A percentile compares a stretch with the other conserved stretches of the same genome.
These are phyloP conservation scores for Apomyelois bistriatella DNA, from an alignment of 2,888 invertebrate species.

Conservation along the genomic window DNA sequence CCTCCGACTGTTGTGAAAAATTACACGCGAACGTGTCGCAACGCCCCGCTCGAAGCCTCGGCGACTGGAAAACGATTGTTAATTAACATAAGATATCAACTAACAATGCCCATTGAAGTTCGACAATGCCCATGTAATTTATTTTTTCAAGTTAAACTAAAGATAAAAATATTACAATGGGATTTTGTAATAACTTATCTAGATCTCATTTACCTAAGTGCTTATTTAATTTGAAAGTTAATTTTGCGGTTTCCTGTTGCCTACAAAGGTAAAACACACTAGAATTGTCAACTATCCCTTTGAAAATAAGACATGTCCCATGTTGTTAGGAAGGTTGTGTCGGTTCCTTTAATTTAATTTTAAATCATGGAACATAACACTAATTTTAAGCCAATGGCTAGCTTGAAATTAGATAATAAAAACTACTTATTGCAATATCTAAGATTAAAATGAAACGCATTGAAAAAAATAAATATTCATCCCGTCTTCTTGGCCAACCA, in stretches of 20 bases:
- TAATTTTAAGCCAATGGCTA: too few relatives aligned
- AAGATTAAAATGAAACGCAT: too few relatives aligned
- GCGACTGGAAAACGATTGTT: constrained; percentile 39
- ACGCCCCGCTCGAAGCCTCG: constrained; percentile 34
- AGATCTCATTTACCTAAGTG: constrained; percentile 13
- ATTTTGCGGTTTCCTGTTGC: constrained; percentile 4
- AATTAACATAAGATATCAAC: constrained; percentile 59
- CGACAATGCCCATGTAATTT: constrained; percentile 18
- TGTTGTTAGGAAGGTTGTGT: too few relatives aligned
- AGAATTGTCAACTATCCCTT: not conserved
- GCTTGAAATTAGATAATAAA: too few relatives aligned
- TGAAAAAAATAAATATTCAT: too few relatives aligned
- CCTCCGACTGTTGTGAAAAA: constrained; percentile 66
- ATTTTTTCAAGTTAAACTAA: constrained; percentile 20
- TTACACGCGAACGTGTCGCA: constrained; percentile 48
- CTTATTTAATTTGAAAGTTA: constrained; percentile 5
- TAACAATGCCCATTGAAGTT: constrained; percentile 38
- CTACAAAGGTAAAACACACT: not conserved
- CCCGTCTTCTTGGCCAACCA: too few relatives aligned
- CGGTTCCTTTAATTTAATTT: too few relatives aligned
- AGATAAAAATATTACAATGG: constrained; percentile 21
- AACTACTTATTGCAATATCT: too few relatives aligned
- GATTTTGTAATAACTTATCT: constrained; percentile 19
- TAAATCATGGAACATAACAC: too few relatives aligned
- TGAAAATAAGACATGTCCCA: too few relatives aligned